Evolutionary conservation across 2,113 vertebrate genomes (phyloP), one percentile per base, ranked within the genome.

Genomic region (Cricetomys ansorgei): DNA sequence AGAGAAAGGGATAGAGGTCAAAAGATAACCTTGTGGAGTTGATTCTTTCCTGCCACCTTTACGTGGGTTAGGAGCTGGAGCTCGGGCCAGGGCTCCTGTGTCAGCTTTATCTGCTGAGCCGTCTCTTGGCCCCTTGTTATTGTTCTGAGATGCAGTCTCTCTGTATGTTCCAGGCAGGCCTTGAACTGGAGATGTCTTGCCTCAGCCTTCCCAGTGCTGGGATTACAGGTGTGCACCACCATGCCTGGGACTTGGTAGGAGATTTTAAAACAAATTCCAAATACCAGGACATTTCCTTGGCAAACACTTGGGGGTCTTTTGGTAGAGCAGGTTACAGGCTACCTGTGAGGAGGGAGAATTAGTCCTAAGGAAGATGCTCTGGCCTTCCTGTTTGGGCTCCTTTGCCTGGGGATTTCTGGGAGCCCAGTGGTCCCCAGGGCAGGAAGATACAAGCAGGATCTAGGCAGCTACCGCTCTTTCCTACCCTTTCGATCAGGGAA

Each of bases 401-500:
- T 77, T 94, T 91, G 67, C 50, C 62, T 73, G 34, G 59, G 67
- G n/a, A 57, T 27, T 88, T 73, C 27, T 88, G 37, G 69, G 59
- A 94, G 45, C 17, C 50, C 27, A 34, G 84, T 62, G 69, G 31
- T 19, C 31, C 37, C 64, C 53, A 40, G 48, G 43, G 25, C 23
- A 59, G 75, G n/a, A 29, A 75, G 69, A 59, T 13, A 10, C 83
- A 94, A 92, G n/a, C 3, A 43, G 40, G 84, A 70, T 0, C 59
- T 31, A 10, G 37, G 59, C 7, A 73, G 50, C 25, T 8, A 29
- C 59, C 79, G 43, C 31, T 48, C 21, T 67, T 84, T 34, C 53
- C 76, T 88, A 10, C 4, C 84, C 70, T 37, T 64, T 91, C 91
- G 76, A 0, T 0, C 98, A 99, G 99, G 99, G 37, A 99, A 99